A percentile compares a stretch with the other conserved stretches of the same genome.
These are phyloP conservation scores for Halcyon chelicuti DNA, from an alignment of 2,797 vertebrate species.

Conservation along the genomic window DNA sequence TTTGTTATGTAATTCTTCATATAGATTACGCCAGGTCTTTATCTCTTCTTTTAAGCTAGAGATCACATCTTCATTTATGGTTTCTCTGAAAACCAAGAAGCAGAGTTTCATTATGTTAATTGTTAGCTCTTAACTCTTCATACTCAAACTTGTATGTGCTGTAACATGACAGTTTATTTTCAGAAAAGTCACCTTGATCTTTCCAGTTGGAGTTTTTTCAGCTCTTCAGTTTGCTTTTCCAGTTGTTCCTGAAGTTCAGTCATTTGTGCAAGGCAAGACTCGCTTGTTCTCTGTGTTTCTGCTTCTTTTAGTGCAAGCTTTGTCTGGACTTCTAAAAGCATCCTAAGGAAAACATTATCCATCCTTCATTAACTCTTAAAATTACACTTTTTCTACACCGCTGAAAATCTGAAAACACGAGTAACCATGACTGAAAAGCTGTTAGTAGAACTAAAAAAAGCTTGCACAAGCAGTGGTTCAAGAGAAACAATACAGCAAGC, in stretches of 20 bases:
- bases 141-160: not conserved
- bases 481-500: not conserved
- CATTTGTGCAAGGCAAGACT: constrained; percentile 69
- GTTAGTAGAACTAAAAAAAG: not conserved
- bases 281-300: constrained; percentile 76
- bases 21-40: constrained; percentile 81
- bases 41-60: constrained; percentile 67
- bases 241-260: constrained; percentile 73
- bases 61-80: not conserved
- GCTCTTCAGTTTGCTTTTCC: constrained; percentile 73
- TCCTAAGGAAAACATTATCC: constrained; percentile 72
- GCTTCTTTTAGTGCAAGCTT: constrained; percentile 81
- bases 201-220: constrained; percentile 76
- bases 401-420: not conserved
- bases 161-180: not conserved
- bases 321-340: constrained; percentile 84
- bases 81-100: constrained; percentile 61
- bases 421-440: not conserved
- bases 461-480: not conserved
- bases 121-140: not conserved
- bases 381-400: not conserved
- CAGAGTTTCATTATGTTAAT: not conserved
- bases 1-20: constrained; percentile 85
- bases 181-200: constrained; percentile 77
- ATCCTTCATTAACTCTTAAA: not conserved